phyloP scores from a whole-genome alignment of 2,113 vertebrate genomes.

The Theristicus caerulescens region DNA sequence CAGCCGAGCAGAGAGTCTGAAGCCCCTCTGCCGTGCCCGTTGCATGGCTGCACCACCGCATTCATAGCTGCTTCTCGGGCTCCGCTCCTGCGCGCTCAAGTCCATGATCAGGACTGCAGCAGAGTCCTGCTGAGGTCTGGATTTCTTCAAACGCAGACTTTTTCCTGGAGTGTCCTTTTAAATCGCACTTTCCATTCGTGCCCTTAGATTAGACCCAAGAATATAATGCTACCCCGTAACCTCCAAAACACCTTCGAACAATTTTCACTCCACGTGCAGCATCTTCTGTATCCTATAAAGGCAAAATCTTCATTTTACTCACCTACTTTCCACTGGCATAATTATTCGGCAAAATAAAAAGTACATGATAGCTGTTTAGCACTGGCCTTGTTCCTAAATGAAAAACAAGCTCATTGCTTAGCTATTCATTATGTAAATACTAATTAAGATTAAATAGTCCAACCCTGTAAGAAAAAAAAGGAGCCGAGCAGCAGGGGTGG shows the following conservation, averaged over 20 bases:
- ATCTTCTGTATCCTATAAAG: not conserved
- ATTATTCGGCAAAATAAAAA: not conserved
- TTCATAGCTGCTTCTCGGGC: not conserved
- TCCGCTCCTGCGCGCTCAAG: not conserved
- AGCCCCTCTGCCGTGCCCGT: accelerated
- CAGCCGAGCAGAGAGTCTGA: not conserved
- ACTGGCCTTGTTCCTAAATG: not conserved
- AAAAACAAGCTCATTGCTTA: not conserved
- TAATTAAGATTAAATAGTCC: not conserved
- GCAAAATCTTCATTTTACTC: not conserved
- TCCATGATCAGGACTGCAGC: not conserved
- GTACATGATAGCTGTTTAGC: not conserved
- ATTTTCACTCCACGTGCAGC: not conserved
- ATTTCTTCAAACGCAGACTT: not conserved
- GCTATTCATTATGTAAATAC: not conserved
- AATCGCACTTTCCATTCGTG: not conserved
- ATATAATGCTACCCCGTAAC: not conserved
- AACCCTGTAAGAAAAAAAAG: not conserved
- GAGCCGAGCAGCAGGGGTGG: not conserved
- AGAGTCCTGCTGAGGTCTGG: not conserved
- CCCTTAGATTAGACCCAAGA: not conserved
- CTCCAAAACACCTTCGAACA: not conserved
- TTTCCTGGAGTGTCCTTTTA: not conserved
- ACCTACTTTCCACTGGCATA: not conserved
- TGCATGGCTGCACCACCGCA: not conserved